phyloP scores from a whole-genome alignment of 64 coral and sea anemone genomes.

The Hydrozoanthus tunicans region DNA sequence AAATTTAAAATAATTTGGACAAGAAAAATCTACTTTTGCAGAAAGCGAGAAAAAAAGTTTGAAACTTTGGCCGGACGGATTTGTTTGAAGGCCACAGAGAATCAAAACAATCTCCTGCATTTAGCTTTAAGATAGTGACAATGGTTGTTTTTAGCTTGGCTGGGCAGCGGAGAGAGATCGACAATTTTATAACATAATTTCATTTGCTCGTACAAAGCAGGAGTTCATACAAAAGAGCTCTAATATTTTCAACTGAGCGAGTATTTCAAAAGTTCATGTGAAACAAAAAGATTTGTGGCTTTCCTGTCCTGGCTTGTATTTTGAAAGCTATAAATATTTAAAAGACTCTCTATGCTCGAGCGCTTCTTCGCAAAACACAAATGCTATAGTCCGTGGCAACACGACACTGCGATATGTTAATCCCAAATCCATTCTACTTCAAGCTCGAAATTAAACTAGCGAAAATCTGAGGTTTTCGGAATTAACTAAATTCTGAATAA shows the following conservation, averaged over 20 bases:
- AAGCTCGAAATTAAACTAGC: neutral
- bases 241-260: neutral
- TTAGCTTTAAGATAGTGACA: neutral
- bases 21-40: neutral
- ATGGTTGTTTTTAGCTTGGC: neutral
- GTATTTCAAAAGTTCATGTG: neutral
- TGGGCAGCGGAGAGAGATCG: neutral
- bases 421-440: neutral
- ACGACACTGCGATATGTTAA: no score
- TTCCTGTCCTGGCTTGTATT: conserved; percentile 13
- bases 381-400: neutral
- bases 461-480: neutral
- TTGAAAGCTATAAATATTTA: conserved; percentile 41
- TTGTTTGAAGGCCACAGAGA: neutral
- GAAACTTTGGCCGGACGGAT: neutral
- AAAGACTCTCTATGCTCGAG: neutral
- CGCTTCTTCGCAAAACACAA: neutral
- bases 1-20: neutral
- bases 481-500: neutral
- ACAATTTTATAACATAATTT: neutral
- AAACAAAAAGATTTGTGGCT: neutral
- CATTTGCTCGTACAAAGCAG: neutral
- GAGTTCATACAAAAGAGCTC: no score
- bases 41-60: neutral
- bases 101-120: conserved; percentile 10